phyloP scores from a whole-genome alignment of 2,113 vertebrate genomes.

The Lophius piscatorius region DNA sequence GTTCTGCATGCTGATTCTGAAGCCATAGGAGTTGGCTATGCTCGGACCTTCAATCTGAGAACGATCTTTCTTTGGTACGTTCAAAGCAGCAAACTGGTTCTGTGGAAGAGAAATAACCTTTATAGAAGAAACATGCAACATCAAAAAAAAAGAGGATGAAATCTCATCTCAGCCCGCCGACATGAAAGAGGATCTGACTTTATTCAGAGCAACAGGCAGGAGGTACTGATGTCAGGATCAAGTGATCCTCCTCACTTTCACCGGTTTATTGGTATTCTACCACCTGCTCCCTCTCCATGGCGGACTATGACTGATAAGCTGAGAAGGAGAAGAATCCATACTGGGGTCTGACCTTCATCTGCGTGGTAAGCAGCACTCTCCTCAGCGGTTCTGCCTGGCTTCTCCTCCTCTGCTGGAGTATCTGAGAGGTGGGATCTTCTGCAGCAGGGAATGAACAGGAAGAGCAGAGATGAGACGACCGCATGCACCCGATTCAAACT shows the following conservation, averaged over 20 bases:
- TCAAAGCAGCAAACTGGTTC: conserved; percentile 91
- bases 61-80: conserved; percentile 86
- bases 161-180: no score
- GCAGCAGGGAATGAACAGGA: conserved; percentile 15
- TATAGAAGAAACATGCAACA: not conserved
- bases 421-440: conserved; percentile 81
- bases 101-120: conserved; percentile 50
- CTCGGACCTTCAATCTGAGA: conserved; percentile 96
- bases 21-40: conserved; percentile 94
- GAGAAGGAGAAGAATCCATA: not conserved
- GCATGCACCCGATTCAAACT: no score
- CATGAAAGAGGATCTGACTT: no score
- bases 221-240: no score
- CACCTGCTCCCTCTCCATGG: not conserved
- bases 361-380: conserved; percentile 89
- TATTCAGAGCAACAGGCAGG: no score
- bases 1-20: conserved; percentile 96
- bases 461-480: not conserved
- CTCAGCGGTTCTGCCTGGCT: conserved; percentile 82
- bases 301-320: not conserved
- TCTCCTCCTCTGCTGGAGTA: conserved; percentile 82
- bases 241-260: no score
- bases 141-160: no score
- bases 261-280: no score
- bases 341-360: conserved; percentile 85